Conservation (phyloP, 2,888 invertebrate genomes). For the Stomorhina lunata region DNA sequence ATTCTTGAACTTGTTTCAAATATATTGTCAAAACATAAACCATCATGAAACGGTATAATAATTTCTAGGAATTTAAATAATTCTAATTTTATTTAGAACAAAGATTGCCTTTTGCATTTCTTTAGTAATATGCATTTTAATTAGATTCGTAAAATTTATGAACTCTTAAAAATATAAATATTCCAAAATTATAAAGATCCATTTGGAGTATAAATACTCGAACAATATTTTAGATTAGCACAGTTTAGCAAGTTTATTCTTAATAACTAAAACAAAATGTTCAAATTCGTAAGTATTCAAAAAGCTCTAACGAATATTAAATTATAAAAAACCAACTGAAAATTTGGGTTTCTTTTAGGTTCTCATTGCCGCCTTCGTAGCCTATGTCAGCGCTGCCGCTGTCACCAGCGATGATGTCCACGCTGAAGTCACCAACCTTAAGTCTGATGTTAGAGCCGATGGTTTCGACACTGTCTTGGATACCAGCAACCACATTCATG, state of each 20-base stretch:
- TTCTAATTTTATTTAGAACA: too few species aligned
- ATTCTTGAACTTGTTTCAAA: too few species aligned
- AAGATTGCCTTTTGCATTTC: too few species aligned
- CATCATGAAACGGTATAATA: too few species aligned
- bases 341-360: neutral
- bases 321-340: neutral
- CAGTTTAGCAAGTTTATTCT: constrained; percentile 41
- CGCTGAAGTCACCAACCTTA: constrained; percentile 45
- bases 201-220: constrained; percentile 21
- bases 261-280: constrained; percentile 47
- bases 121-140: too few species aligned
- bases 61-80: too few species aligned
- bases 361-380: constrained; percentile 70
- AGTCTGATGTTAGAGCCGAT: constrained; percentile 71
- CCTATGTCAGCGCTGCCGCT: constrained; percentile 35
- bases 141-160: too few species aligned
- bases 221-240: neutral
- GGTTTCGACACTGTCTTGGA: constrained; percentile 70
- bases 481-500: constrained; percentile 70
- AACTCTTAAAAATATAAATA: neutral
- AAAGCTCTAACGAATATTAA: neutral
- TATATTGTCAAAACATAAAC: too few species aligned
- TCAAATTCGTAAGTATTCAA: constrained; percentile 49
- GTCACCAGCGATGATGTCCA: constrained; percentile 54
- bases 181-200: neutral